Conservation (phyloP, 2,797 vertebrate genomes). For the Anguilla pacifica region DNA sequence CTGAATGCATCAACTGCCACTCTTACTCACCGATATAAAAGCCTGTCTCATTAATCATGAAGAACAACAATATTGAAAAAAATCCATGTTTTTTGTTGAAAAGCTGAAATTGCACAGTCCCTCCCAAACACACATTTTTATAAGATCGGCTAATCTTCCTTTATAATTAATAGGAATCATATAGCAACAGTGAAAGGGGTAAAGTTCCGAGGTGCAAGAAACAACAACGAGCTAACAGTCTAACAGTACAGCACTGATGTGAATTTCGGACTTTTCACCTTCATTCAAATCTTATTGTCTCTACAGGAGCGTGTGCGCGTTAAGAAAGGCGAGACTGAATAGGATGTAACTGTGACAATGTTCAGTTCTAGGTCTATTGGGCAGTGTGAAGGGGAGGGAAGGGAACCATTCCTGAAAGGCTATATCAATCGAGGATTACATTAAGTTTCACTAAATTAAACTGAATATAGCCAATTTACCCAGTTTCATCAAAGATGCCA, state of each 20-base stretch:
- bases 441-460: not conserved
- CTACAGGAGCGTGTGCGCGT: not conserved
- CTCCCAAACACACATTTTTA: not conserved
- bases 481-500: conserved; percentile 94
- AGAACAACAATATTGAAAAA: not conserved
- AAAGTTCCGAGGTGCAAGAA: not conserved
- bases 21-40: not conserved
- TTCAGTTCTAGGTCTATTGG: not conserved
- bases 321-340: not conserved
- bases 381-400: not conserved
- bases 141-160: too few relatives aligned
- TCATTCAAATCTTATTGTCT: too few relatives aligned
- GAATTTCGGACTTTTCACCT: too few relatives aligned
- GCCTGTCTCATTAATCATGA: not conserved
- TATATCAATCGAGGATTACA: not conserved
- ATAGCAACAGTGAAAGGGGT: not conserved
- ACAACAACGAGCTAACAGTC: not conserved
- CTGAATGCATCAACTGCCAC: not conserved
- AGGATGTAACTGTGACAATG: not conserved
- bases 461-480: conserved; percentile 68
- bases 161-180: not conserved
- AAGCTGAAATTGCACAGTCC: not conserved
- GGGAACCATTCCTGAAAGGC: not conserved
- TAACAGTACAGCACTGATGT: too few relatives aligned
- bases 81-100: not conserved